Conservation (phyloP, 2,797 vertebrate genomes). For the Mycteria americana region DNA sequence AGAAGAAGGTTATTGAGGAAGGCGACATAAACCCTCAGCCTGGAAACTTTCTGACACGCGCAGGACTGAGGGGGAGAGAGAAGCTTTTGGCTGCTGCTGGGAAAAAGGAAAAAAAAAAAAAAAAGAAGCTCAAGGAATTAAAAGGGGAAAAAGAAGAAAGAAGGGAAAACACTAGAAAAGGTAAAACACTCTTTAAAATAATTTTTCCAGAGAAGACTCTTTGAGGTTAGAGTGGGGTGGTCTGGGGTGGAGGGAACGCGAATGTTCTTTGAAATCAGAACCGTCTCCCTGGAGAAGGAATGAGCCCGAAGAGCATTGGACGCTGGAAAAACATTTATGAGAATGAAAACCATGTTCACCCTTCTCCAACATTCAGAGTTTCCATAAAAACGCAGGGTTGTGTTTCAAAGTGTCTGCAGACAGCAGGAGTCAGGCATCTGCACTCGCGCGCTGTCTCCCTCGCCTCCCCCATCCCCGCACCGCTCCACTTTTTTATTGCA, state of each 20-base stretch:
- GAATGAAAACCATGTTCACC: slow-evolving; percentile 64
- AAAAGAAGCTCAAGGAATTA: slow-evolving; percentile 8
- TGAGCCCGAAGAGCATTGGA: slow-evolving; percentile 44
- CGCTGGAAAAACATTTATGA: slow-evolving; percentile 67
- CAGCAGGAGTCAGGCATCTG: slow-evolving; percentile 5
- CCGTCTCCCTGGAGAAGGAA: slow-evolving; percentile 60
- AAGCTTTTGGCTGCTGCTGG: slow-evolving; percentile 29
- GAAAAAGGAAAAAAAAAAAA: not conserved
- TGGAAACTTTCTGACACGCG: slow-evolving; percentile 59
- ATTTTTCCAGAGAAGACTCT: slow-evolving; percentile 31
- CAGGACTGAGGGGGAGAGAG: slow-evolving; percentile 9
- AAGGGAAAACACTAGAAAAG: slow-evolving; percentile 28
- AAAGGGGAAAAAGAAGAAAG: slow-evolving; percentile 27
- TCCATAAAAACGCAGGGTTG: slow-evolving; percentile 56
- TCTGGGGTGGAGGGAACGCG: slow-evolving; percentile 24
- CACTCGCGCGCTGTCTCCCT: not conserved
- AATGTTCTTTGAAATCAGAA: slow-evolving; percentile 67
- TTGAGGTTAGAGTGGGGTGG: slow-evolving; percentile 24
- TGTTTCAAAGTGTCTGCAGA: slow-evolving; percentile 53
- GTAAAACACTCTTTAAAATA: slow-evolving; percentile 53
- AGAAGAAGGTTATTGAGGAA: slow-evolving; percentile 57
- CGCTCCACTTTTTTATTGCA: not conserved
- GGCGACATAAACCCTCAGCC: slow-evolving; percentile 34
- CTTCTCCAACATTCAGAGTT: slow-evolving; percentile 63
- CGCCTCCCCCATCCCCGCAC: not conserved